phyloP scores from a whole-genome alignment of 2,113 vertebrate genomes.

The Lipophrys pholis region DNA sequence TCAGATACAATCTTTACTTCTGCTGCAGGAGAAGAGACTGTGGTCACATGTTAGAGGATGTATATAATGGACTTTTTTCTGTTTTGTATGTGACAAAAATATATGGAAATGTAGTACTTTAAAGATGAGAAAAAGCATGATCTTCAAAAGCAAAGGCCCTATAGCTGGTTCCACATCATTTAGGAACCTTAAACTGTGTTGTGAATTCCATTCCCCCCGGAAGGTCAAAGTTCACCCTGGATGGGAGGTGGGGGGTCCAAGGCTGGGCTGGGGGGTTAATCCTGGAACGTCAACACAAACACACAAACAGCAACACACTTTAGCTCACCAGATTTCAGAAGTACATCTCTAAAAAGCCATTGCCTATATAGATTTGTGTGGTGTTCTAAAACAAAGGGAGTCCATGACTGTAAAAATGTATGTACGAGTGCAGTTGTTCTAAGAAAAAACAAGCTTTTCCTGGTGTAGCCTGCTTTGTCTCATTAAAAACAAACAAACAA shows the following conservation, averaged over 20 bases:
- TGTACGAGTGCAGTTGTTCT: slow-evolving; percentile 87
- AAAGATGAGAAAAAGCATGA: slow-evolving; percentile 84
- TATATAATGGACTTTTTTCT: slow-evolving; percentile 83
- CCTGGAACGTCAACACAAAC: slow-evolving; percentile 62
- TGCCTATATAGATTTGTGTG: slow-evolving; percentile 83
- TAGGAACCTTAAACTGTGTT: slow-evolving; percentile 84
- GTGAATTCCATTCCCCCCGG: slow-evolving; percentile 79
- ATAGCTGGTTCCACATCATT: slow-evolving; percentile 74
- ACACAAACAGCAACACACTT: slow-evolving; percentile 40
- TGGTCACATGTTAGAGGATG: slow-evolving; percentile 76
- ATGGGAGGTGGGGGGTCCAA: slow-evolving; percentile 53
- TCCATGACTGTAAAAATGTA: slow-evolving; percentile 84
- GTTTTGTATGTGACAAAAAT: slow-evolving; percentile 84
- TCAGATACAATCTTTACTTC: slow-evolving; percentile 49
- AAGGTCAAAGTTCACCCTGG: slow-evolving; percentile 76
- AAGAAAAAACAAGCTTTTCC: slow-evolving; percentile 75
- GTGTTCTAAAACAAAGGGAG: slow-evolving; percentile 80
- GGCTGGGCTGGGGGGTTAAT: not conserved
- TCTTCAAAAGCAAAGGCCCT: slow-evolving; percentile 68
- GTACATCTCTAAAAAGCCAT: slow-evolving; percentile 82
- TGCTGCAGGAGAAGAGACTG: slow-evolving; percentile 68
- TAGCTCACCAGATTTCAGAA: slow-evolving; percentile 55
- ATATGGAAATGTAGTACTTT: slow-evolving; percentile 81
- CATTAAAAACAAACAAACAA: slow-evolving; percentile 74
- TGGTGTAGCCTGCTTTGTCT: slow-evolving; percentile 86